Base-by-base conservation (phyloP, 2,797 vertebrate genomes). In the Leptodactylus fallax region DNA sequence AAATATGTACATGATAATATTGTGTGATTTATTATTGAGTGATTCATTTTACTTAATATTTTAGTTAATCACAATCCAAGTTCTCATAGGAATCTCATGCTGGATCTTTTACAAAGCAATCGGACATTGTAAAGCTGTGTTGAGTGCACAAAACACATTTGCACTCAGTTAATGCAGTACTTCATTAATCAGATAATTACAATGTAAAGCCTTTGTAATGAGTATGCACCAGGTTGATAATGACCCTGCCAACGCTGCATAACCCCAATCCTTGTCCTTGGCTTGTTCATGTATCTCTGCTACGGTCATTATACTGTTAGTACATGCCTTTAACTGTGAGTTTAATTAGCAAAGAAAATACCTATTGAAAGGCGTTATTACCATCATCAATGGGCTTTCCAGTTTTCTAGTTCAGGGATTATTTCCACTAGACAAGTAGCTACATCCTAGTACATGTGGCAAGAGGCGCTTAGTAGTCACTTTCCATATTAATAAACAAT, bases 101-200 rank as follows among this genome's bases (percentile, higher is more conserved):
- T 80, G 49, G 72, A 67, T 78, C 51, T 63, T 84, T 71, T 79
- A 23, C 74, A 71, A 36, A 56, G 51, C 21, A 86, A 83, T 21
- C 16, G 69, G 61, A 80, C 25, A 60, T 82, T 89, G 76, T 82
- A 86, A 74, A 72, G 84, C 71, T 77, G 61, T 83, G 61, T 67
- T 82, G 83, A 49, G 21, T 69, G 69, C 27, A 23, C 60, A 65
- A 51, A 89, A 85, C 47, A 77, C 51, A 67, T 81, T 86, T 58
- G 47, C 51, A 47, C 81, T 88, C 69, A 76, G 49, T 82, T 88
- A 81, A 77, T 69, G 72, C 67, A 71, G 79, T 69, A 82, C 60
- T 83, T 89, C 84, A 86, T 86, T 89, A 88, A 89, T 82, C 84
- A 83, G 71, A 86, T 89, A 82, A 89, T 89, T 83, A 82, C 88